These are phyloP conservation scores for Calidris pygmaea DNA, from an alignment of 2,113 vertebrate genomes.

Conservation along the genomic window DNA sequence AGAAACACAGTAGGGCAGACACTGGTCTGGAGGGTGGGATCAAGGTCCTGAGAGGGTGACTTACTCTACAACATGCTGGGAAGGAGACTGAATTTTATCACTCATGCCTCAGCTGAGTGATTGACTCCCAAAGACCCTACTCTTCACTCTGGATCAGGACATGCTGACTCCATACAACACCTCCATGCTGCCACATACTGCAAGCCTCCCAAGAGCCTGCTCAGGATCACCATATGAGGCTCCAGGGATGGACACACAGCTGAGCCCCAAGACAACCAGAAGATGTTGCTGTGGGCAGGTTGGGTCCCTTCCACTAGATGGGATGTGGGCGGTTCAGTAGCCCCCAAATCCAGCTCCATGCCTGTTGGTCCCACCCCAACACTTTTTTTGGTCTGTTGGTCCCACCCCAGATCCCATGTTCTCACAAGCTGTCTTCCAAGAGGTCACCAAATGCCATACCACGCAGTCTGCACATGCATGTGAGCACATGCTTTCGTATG, in stretches of 20 bases:
- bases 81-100: not conserved
- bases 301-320: not conserved
- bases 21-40: not conserved
- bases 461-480: fast-evolving
- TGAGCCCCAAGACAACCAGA: not conserved
- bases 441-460: not conserved
- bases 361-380: not conserved
- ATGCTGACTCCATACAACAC: not conserved
- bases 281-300: not conserved
- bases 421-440: not conserved
- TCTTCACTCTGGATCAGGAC: not conserved
- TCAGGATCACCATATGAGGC: not conserved
- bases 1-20: not conserved
- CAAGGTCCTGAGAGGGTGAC: not conserved
- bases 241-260: not conserved
- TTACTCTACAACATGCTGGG: not conserved
- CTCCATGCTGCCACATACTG: not conserved
- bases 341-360: fast-evolving
- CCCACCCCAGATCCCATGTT: not conserved
- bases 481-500: fast-evolving
- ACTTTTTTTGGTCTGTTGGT: not conserved
- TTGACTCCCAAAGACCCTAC: not conserved
- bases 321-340: not conserved
- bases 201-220: not conserved
- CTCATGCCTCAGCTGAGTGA: not conserved